Evolutionary conservation across 64 coral and sea anemone genomes (phyloP).

Genomic region (Actinia equina): DNA sequence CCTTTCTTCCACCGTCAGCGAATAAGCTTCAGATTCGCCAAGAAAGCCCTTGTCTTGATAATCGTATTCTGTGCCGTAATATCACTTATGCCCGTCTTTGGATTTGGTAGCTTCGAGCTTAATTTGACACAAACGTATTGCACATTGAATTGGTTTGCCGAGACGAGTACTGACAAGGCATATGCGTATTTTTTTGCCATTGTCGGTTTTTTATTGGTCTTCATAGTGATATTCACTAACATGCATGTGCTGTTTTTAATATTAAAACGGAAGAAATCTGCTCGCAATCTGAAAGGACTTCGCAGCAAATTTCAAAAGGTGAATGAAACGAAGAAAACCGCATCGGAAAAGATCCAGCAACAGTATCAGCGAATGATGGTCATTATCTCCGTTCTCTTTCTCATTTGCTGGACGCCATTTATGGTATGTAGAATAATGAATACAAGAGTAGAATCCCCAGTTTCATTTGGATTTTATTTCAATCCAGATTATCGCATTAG

Average conservation of each 20-base stretch:
- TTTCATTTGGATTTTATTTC: not conserved
- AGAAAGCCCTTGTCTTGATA: constrained; percentile 23
- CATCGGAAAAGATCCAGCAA: constrained; percentile 39
- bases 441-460: not conserved
- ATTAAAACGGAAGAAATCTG: constrained; percentile 41
- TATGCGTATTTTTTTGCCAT: constrained; percentile 40
- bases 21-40: constrained; percentile 33
- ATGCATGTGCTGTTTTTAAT: constrained; percentile 36
- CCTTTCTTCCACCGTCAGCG: constrained; percentile 49
- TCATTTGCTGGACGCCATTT: constrained; percentile 67
- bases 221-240: constrained; percentile 34
- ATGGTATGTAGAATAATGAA: constrained; percentile 46
- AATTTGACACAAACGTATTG: constrained; percentile 68
- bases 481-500: not conserved
- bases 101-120: constrained; percentile 47
- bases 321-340: constrained; percentile 2
- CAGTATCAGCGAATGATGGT: constrained; percentile 70
- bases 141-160: constrained; percentile 64
- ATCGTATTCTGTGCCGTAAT: constrained; percentile 38
- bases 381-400: constrained; percentile 42
- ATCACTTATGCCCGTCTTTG: constrained; percentile 49
- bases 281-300: constrained; percentile 42
- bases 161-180: not conserved
- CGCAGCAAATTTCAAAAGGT: constrained; percentile 19
- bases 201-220: constrained; percentile 41